Evolutionary conservation across 1,140 invertebrate genomes (phyloP).

Genomic region (Macrocentrus cingulum): DNA sequence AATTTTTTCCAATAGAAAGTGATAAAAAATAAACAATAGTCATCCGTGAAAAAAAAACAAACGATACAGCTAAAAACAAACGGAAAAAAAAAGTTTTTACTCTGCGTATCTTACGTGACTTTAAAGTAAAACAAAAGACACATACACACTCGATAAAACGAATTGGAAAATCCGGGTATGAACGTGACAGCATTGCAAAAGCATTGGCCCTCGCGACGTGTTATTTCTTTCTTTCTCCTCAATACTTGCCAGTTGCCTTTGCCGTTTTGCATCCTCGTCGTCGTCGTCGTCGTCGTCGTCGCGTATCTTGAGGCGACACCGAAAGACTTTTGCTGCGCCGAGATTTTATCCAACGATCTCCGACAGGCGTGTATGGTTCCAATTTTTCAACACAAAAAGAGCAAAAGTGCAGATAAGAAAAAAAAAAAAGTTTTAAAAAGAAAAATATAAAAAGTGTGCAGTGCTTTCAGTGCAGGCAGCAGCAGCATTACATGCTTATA

Average conservation of each 20-base stretch:
- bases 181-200: constrained; percentile 32
- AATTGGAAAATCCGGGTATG: constrained; percentile 33
- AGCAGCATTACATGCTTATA: not conserved
- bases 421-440: not conserved
- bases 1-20: no score
- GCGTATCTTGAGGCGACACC: not conserved
- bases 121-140: constrained; percentile 23
- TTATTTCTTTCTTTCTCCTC: not conserved
- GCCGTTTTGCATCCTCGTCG: not conserved
- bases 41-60: no score
- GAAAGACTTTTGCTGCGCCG: constrained; percentile 2
- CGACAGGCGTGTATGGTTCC: not conserved
- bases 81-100: constrained; percentile 17
- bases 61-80: constrained; percentile 17
- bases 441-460: constrained; percentile 7
- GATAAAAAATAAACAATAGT: no score
- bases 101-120: constrained; percentile 20
- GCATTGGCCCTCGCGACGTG: not conserved
- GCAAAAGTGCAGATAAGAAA: not conserved
- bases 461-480: not conserved
- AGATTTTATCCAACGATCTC: constrained; percentile 13
- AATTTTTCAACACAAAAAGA: not conserved
- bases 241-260: not conserved
- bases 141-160: constrained; percentile 30
- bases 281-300: no score